phyloP scores from a whole-genome alignment of 2,113 vertebrate species.

The Oceanites oceanicus region DNA sequence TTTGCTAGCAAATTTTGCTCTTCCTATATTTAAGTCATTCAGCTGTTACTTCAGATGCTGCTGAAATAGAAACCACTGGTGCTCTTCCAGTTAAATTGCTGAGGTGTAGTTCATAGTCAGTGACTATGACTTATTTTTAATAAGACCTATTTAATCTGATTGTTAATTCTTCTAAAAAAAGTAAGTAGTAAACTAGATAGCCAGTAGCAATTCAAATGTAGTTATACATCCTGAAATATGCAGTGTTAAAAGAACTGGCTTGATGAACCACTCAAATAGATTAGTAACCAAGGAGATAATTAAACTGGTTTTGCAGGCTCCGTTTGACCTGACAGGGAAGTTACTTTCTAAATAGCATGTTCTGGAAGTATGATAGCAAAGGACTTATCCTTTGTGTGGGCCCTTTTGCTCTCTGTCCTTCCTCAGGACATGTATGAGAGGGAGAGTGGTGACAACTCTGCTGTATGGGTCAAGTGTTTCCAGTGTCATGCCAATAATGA shows the following conservation, averaged over 20 bases:
- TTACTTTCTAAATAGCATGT: background rate
- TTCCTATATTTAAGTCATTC: background rate
- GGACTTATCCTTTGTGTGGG: background rate
- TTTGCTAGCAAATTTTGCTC: background rate
- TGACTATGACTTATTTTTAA: background rate
- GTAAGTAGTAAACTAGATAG: background rate
- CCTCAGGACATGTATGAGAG: background rate
- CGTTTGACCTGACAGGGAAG: slow-evolving; percentile 21
- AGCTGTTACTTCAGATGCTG: background rate
- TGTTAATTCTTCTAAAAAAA: background rate
- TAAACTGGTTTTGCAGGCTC: slow-evolving; percentile 65
- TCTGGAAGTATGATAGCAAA: background rate
- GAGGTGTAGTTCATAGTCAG: background rate
- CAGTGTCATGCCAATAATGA: background rate
- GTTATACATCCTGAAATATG: background rate
- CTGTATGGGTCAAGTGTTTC: background rate
- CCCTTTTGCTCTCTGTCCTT: background rate
- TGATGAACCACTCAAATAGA: slow-evolving; percentile 35
- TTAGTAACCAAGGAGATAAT: slow-evolving; percentile 51
- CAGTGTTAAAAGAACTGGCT: background rate
- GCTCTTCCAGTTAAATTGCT: background rate
- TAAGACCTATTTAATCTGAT: background rate
- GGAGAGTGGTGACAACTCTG: background rate
- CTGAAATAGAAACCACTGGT: background rate
- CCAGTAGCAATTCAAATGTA: background rate